These are phyloP conservation scores for Nibea coibor DNA, from an alignment of 2,113 vertebrate species.

Conservation along the genomic window DNA sequence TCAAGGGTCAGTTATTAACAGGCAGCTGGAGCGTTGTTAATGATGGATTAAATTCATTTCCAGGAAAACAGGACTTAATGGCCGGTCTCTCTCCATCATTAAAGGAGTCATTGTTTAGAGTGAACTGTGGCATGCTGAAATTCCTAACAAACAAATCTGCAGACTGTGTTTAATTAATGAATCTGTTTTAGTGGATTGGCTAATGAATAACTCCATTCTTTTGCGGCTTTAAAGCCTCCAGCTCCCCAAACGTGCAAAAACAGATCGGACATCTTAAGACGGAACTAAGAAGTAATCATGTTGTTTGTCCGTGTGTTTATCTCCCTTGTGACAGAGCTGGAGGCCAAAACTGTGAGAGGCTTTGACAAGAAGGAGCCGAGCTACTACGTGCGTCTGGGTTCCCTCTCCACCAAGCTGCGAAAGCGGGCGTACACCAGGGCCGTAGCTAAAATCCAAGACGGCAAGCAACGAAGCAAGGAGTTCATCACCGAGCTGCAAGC, in stretches of 20 bases:
- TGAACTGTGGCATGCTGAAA: background rate
- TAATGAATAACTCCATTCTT: background rate
- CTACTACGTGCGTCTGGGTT: constrained; percentile 90
- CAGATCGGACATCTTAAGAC: background rate
- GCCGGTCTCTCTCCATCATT: constrained; percentile 19
- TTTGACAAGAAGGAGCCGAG: constrained; percentile 86
- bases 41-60: constrained; percentile 17
- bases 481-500: constrained; percentile 88
- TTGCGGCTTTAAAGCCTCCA: background rate
- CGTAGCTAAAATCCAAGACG: constrained; percentile 84
- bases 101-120: constrained; percentile 20
- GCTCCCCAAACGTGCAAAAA: background rate
- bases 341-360: constrained; percentile 84
- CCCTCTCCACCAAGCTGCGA: constrained; percentile 89
- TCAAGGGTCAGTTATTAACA: constrained; percentile 7
- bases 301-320: constrained; percentile 6
- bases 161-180: background rate
- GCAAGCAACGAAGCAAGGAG: constrained; percentile 87
- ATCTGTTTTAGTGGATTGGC: background rate
- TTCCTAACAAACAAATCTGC: constrained; percentile 9
- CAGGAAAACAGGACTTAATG: constrained; percentile 23
- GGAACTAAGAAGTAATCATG: background rate
- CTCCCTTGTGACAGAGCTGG: constrained; percentile 82
- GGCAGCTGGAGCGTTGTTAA: constrained; percentile 1
- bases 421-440: constrained; percentile 89